These are phyloP conservation scores for Amblyornis subalaris DNA, from an alignment of 2,113 vertebrate species.

Conservation along the genomic window DNA sequence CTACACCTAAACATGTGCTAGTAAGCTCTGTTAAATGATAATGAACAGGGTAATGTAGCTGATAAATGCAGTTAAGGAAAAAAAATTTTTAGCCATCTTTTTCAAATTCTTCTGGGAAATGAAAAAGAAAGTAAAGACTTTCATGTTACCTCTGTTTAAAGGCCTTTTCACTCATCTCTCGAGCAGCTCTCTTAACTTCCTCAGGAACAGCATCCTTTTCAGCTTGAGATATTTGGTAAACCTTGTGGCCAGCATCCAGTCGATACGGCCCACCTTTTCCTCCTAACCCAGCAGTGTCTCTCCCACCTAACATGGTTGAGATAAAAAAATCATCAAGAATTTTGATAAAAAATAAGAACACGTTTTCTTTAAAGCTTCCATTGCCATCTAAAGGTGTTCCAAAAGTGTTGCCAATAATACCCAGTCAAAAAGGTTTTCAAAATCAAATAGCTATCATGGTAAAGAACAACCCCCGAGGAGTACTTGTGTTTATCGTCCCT, in stretches of 20 bases:
- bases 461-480: not conserved
- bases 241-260: conserved; percentile 88
- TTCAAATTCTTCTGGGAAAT: not conserved
- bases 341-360: not conserved
- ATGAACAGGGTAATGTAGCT: not conserved
- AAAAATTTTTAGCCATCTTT: not conserved
- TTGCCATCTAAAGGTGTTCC: not conserved
- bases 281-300: conserved; percentile 93
- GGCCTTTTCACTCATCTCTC: conserved; percentile 90
- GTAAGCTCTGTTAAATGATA: not conserved
- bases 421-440: not conserved
- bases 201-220: conserved; percentile 94
- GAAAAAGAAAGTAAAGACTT: not conserved
- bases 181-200: conserved; percentile 86
- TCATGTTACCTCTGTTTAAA: conserved; percentile 82
- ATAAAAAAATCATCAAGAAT: not conserved
- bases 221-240: conserved; percentile 88
- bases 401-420: not conserved
- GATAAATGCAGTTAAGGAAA: not conserved
- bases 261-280: conserved; percentile 94
- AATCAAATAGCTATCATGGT: not conserved
- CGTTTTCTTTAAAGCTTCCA: not conserved
- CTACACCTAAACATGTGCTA: not conserved
- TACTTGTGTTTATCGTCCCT: not conserved
- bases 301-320: conserved; percentile 77